Percentiles rank a stretch among this genome's conserved stretches.
phyloP scores from a whole-genome alignment of 2,113 vertebrate species.

The Vireo altiloquus region DNA sequence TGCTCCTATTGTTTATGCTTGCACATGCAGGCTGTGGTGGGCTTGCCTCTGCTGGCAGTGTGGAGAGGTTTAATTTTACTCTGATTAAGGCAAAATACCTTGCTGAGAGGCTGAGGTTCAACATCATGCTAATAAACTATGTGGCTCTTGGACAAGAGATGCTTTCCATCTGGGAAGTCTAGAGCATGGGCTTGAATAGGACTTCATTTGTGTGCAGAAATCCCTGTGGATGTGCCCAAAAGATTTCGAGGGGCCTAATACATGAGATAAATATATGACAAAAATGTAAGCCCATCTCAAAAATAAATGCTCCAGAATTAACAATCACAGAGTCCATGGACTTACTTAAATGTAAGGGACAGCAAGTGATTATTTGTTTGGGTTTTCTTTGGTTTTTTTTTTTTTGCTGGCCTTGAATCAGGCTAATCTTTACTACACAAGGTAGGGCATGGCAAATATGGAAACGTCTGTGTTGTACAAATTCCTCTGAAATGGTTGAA shows the following conservation, averaged over 20 bases:
- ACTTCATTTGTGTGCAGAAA: background rate
- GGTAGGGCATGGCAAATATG: background rate
- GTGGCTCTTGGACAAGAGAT: slow-evolving; percentile 1
- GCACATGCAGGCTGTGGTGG: background rate
- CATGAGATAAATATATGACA: background rate
- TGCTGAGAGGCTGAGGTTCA: slow-evolving; percentile 9
- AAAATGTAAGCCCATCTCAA: background rate
- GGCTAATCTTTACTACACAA: background rate
- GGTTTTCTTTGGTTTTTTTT: background rate
- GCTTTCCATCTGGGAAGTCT: background rate
- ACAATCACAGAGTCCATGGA: background rate
- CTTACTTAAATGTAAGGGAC: background rate
- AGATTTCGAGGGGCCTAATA: background rate
- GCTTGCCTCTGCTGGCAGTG: background rate
- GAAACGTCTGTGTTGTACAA: slow-evolving; percentile 34
- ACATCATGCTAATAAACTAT: background rate
- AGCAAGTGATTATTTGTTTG: background rate
- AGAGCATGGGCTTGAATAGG: background rate
- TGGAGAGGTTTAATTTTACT: background rate
- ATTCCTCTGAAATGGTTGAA: slow-evolving; percentile 5
- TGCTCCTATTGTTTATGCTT: background rate
- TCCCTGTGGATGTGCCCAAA: background rate
- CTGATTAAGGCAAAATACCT: slow-evolving; percentile 5
- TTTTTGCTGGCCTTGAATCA: background rate
- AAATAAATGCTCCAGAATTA: background rate